phyloP scores from a whole-genome alignment of 1,140 invertebrate genomes.

The Rhagoletis pomonella region DNA sequence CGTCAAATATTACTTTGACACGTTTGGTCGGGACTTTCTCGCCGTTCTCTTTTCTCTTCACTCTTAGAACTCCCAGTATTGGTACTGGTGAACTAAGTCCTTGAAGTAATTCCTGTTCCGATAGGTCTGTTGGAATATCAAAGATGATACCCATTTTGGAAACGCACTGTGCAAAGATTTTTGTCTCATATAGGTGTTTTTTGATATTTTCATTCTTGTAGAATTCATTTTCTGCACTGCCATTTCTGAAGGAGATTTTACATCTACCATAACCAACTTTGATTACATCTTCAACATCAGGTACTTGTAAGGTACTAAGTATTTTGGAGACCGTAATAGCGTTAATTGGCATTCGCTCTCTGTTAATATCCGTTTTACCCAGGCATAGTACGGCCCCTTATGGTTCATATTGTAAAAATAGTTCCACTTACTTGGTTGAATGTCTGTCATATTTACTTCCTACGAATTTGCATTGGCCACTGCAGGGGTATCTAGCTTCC shows the following conservation, averaged over 20 bases:
- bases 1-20: constrained; percentile 32
- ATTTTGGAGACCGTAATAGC: too few species aligned
- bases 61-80: neutral
- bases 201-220: neutral
- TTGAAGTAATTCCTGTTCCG: neutral
- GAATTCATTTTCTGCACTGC: neutral
- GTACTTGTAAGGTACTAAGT: too few species aligned
- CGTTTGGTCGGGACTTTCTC: neutral
- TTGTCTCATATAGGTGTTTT: neutral
- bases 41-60: neutral
- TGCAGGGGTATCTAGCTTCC: too few species aligned
- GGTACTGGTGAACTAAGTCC: neutral
- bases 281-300: neutral
- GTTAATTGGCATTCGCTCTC: too few species aligned
- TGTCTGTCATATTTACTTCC: too few species aligned
- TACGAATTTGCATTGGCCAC: too few species aligned
- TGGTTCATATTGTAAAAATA: too few species aligned
- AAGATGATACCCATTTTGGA: neutral
- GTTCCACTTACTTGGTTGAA: too few species aligned
- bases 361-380: too few species aligned
- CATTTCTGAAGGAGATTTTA: neutral
- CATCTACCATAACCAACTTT: constrained; percentile 25
- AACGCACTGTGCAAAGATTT: neutral
- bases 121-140: neutral
- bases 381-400: too few species aligned